phyloP scores from a whole-genome alignment of 2,888 invertebrate genomes.

The Hemistola chrysoprasaria region DNA sequence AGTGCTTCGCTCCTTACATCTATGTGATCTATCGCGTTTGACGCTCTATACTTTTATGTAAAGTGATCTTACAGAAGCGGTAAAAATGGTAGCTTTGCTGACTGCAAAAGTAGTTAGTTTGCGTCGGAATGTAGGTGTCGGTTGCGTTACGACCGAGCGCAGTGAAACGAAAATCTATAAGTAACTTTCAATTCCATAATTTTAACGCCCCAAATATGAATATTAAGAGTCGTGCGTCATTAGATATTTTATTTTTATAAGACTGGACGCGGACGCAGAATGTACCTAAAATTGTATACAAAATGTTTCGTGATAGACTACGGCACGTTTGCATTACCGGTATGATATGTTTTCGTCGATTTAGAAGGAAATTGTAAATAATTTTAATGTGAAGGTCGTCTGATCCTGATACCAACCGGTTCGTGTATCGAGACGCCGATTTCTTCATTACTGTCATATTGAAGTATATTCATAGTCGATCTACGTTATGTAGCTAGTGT shows the following conservation, averaged over 20 bases:
- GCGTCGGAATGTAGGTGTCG: slow-evolving; percentile 1
- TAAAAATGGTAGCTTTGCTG: too few species aligned
- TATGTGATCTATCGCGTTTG: too few species aligned
- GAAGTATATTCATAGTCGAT: slow-evolving; percentile 17
- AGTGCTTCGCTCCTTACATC: too few species aligned
- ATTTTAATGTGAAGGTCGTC: slow-evolving; percentile 21
- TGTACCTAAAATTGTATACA: slow-evolving; percentile 31
- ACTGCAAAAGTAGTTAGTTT: not conserved
- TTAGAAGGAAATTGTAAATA: slow-evolving; percentile 5
- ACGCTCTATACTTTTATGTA: too few species aligned
- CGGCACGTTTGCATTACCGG: slow-evolving; percentile 27
- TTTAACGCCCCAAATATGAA: slow-evolving; percentile 31
- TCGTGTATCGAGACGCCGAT: slow-evolving; percentile 14
- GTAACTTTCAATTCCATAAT: slow-evolving; percentile 32
- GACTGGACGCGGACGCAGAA: slow-evolving; percentile 30
- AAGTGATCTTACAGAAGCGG: too few species aligned
- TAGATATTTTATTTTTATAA: slow-evolving; percentile 26
- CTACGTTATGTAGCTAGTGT: slow-evolving; percentile 50
- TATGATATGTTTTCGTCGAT: slow-evolving; percentile 5
- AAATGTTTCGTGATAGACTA: slow-evolving; percentile 25
- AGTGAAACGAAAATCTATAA: slow-evolving; percentile 3
- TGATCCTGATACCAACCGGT: slow-evolving; percentile 17
- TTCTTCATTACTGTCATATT: slow-evolving; percentile 6
- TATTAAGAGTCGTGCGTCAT: slow-evolving; percentile 12
- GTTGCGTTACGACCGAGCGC: slow-evolving; percentile 1